Evolutionary conservation across 92 coral and sea anemone genomes (phyloP), one percentile per base, ranked within the genome.

Genomic region (Porites rus): DNA sequence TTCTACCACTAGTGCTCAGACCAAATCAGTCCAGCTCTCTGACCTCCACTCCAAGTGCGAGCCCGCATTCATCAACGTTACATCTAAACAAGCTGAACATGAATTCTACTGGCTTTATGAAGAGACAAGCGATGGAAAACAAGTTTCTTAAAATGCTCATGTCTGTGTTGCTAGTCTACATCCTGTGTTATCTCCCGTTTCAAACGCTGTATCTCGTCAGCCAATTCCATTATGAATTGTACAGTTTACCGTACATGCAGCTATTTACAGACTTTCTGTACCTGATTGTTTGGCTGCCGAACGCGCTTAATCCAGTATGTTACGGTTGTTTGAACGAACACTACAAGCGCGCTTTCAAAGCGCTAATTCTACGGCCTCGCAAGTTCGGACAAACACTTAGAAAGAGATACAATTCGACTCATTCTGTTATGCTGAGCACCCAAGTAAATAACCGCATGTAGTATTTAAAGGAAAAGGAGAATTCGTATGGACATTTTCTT

Each of bases 261-360:
- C 65, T 59, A 28, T 46, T 87, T 50, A 20, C 88, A 21, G 87
- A 62, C 0, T 94, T 85, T 72, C 38, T 92, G 25, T 91, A 90
- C 78, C 43, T 94, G 61, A 74, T 94, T 18, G 87, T 91, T 81
- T 94, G 98, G 96, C 72, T 80, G 51, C 98, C 98, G 1, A 90
- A 87, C 73, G 94, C 94, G 11, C 72, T 94, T 24, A 92, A 94
- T 74, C 98, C 98, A 14, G 46, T 94, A 24, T 89, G 95, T 77
- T 94, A 94, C 56, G 98, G 96, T 13, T 94, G 91, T 25, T 65
- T 94, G 63, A 94, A 94, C 65, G 96, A 88, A 31, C 93, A 94
- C 12, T 94, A 94, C 86, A 92, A 92, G 87, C 86, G 78, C 54
- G 92, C 94, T 10, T 88, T 94, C 54, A 93, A 79, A 18, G 78